Percentiles rank a stretch among this genome's conserved stretches.
phyloP scores from a whole-genome alignment of 1,140 invertebrate species.

The Limonius californicus region DNA sequence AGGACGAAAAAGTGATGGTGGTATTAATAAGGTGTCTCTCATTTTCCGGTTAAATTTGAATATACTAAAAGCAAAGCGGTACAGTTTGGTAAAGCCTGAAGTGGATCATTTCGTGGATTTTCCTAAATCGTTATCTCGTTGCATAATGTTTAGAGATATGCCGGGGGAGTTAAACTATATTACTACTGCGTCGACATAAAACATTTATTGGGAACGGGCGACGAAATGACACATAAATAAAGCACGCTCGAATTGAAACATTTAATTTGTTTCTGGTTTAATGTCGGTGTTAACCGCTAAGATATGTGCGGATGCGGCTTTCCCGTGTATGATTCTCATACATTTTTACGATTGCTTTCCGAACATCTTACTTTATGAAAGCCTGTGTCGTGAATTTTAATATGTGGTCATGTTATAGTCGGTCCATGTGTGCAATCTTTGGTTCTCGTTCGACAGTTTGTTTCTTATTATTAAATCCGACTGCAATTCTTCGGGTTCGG shows the following conservation, averaged over 20 bases:
- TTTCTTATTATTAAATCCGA: no score
- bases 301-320: conserved; percentile 9
- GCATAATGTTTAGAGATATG: neutral
- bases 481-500: no score
- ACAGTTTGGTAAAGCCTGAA: no score
- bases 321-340: conserved; percentile 10
- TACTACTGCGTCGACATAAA: conserved; percentile 14
- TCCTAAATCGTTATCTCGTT: neutral
- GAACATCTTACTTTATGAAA: conserved; percentile 14
- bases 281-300: conserved; percentile 17
- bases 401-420: neutral
- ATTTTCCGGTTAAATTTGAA: no score
- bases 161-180: conserved; percentile 7
- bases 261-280: conserved; percentile 20
- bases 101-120: no score
- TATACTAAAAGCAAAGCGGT: no score
- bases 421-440: neutral
- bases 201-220: conserved; percentile 18
- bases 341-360: conserved; percentile 11
- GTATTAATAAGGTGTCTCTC: no score
- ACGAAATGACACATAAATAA: conserved; percentile 19
- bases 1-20: no score
- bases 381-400: conserved; percentile 13
- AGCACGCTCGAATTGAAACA: conserved; percentile 19
- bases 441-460: conserved; percentile 1